These are phyloP conservation scores for Lytechinus pictus DNA, from an alignment of 35 echinoderm and acorn worm species.

Conservation along the genomic window DNA sequence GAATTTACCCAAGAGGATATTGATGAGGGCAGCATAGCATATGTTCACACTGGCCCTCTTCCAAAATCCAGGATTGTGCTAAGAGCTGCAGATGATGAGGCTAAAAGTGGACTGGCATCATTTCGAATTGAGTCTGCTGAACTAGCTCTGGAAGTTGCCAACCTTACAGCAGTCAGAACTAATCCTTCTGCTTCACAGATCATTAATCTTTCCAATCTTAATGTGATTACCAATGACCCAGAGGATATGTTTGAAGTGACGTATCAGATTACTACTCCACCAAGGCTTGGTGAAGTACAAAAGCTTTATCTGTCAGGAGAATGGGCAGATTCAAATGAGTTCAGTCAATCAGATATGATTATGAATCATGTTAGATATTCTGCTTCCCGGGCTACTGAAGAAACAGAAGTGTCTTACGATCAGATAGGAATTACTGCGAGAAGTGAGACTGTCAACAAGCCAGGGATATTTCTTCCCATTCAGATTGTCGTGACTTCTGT, in stretches of 20 bases:
- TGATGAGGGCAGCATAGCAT: constrained; percentile 66
- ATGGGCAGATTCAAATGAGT: constrained; percentile 59
- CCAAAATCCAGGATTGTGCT: constrained; percentile 83
- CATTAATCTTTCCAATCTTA: constrained; percentile 61
- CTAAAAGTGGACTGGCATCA: constrained; percentile 73
- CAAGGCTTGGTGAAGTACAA: constrained; percentile 82
- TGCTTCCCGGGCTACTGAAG: constrained; percentile 50
- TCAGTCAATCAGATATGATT: constrained; percentile 72
- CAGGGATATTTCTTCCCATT: constrained; percentile 66
- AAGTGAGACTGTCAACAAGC: constrained; percentile 63
- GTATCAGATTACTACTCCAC: constrained; percentile 58
- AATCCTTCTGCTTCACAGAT: constrained; percentile 69
- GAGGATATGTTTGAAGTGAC: constrained; percentile 63
- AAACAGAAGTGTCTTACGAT: constrained; percentile 56
- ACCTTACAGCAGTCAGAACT: constrained; percentile 58
- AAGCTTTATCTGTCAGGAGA: constrained; percentile 39
- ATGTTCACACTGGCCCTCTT: constrained; percentile 80
- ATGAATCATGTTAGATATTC: constrained; percentile 66
- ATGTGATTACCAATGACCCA: constrained; percentile 77
- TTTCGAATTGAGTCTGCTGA: constrained; percentile 82
- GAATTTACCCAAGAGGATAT: constrained; percentile 92
- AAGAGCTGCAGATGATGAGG: constrained; percentile 71
- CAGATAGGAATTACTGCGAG: constrained; percentile 63
- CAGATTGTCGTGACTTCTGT: constrained; percentile 79
- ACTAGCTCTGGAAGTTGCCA: constrained; percentile 65